These are phyloP conservation scores for Anagyrus pseudococci DNA, from an alignment of 2,888 invertebrate genomes.

Conservation along the genomic window DNA sequence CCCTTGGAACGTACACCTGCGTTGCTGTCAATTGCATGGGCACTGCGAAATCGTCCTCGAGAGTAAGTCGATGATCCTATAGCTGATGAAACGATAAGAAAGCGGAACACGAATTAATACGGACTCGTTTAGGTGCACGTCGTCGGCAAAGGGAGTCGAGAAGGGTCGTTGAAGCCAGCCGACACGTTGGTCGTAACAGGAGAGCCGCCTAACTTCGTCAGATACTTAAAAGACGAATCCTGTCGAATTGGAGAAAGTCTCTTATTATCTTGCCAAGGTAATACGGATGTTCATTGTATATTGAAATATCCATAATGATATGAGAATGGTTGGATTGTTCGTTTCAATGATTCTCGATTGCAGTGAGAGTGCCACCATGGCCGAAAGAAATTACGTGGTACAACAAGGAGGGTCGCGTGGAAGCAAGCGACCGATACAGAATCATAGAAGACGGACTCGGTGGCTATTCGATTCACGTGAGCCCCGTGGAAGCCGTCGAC, in stretches of 20 bases:
- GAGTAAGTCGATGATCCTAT: constrained; percentile 58
- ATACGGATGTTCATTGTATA: too few species aligned
- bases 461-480: constrained; percentile 78
- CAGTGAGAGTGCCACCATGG: constrained; percentile 85
- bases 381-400: constrained; percentile 84
- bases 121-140: constrained; percentile 70
- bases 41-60: constrained; percentile 80
- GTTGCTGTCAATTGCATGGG: constrained; percentile 92
- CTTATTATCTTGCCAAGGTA: constrained; percentile 78
- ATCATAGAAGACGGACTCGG: constrained; percentile 84
- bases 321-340: neutral
- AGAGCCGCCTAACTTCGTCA: constrained; percentile 80
- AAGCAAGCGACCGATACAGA: constrained; percentile 74
- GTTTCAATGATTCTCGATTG: neutral
- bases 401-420: constrained; percentile 82
- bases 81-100: too few species aligned
- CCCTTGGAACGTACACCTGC: constrained; percentile 86
- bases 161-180: constrained; percentile 73
- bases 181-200: constrained; percentile 70
- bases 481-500: constrained; percentile 78
- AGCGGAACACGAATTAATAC: neutral
- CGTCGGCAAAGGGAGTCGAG: constrained; percentile 74
- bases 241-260: constrained; percentile 81
- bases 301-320: neutral
- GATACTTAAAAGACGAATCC: constrained; percentile 76